Evolutionary conservation across 2,113 vertebrate genomes (phyloP), one percentile per base, ranked within the genome.

Genomic region (Cyprinodon brontotheroides): DNA sequence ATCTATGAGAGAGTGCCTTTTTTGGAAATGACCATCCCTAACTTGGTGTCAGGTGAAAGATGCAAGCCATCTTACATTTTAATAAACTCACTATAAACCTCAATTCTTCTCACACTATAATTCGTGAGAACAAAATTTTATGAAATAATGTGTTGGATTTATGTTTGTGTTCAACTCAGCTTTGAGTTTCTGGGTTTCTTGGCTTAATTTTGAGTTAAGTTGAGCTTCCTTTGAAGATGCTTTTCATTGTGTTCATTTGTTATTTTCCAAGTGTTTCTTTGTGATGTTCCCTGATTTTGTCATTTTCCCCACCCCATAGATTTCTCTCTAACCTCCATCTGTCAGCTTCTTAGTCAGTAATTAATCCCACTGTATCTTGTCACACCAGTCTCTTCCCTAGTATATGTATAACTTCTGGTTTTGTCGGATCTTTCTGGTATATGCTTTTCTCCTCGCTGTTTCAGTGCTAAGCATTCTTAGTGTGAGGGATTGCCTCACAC

Each of bases 1-100:
- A 89, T 96, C 72, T 83, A 78, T 64, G 22, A 78, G 0, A 87
- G 92, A 69, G 94, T 96, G 17, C 94, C 95, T 0, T 95, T 95
- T 76, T 85, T 96, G 67, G 95, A 96, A 74, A 3, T 88, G 0
- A 0, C 0, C 0, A 0, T 82, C n/a, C 83, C 87, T 0, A 1
- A 1, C 22, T 0, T 78, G 3, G 4, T 12, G 7, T 8, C 70
- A 80, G 82, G 74, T 80, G 62, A 20, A 14, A 2, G 3, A 37
- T 43, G 3, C 43, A 60, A 14, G 17, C 4, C 8, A 12, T 45
- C 9, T 45, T 20, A 2, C 17, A 1, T 3, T 5, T 20, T 60
- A 2, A 2, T 36, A 22, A 60, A 3, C 3, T 60, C 6, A 22
- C 39, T 43, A 15, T 39, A 3, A 6, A 9, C 8, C 22, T 29